Conservation (phyloP, 2,888 invertebrate species). For the Catotricha subobsoleta region DNA sequence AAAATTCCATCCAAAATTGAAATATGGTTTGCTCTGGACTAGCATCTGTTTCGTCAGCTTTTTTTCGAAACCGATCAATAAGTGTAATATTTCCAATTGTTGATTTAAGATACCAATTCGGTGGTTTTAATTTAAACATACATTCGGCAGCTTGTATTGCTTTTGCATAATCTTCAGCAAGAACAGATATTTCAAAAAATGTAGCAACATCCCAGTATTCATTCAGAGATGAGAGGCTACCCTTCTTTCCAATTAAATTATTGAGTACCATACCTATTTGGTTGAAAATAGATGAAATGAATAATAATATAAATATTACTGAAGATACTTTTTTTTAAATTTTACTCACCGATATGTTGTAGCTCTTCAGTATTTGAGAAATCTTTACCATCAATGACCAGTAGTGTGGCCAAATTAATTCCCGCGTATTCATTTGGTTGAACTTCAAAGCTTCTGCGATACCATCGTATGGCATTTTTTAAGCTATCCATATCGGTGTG, state of each 20-base stretch:
- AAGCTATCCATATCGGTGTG: constrained; percentile 77
- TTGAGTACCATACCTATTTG: constrained; percentile 82
- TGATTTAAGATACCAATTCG: constrained; percentile 88
- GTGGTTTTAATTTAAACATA: constrained; percentile 80
- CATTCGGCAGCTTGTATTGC: constrained; percentile 92
- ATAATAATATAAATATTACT: neutral
- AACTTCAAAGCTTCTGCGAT: constrained; percentile 90
- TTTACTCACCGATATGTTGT: constrained; percentile 61
- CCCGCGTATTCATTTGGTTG: constrained; percentile 99
- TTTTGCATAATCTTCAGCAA: constrained; percentile 92
- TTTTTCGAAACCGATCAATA: constrained; percentile 78
- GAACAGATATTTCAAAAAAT: constrained; percentile 93
- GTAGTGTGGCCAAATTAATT: constrained; percentile 89
- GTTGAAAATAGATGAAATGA: constrained; percentile 10
- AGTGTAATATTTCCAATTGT: constrained; percentile 92
- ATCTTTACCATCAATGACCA: constrained; percentile 92
- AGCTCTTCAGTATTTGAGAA: constrained; percentile 81
- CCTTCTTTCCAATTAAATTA: constrained; percentile 94
- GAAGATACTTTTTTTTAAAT: neutral
- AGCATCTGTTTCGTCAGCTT: constrained; percentile 48
- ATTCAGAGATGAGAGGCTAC: constrained; percentile 74
- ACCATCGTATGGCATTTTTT: constrained; percentile 90
- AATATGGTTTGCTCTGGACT: constrained; percentile 77
- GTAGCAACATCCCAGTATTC: constrained; percentile 99
- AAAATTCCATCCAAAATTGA: constrained; percentile 97